phyloP scores from a whole-genome alignment of 2,888 invertebrate genomes.

The Drosophila fulvimacula region DNA sequence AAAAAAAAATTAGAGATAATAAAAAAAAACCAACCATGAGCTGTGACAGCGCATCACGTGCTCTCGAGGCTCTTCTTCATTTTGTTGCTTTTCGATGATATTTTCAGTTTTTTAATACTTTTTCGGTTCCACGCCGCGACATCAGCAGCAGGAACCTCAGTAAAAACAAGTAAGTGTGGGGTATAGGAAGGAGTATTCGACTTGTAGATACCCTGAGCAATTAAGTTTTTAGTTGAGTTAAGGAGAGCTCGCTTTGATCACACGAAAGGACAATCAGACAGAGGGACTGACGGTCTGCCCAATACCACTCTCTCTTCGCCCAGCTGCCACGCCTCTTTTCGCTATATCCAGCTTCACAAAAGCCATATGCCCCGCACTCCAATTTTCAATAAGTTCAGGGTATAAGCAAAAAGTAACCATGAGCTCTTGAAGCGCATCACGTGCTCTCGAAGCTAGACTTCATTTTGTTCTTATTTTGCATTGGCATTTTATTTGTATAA shows the following conservation, averaged over 20 bases:
- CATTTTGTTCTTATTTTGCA: constrained; percentile 27
- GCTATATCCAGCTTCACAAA: background rate
- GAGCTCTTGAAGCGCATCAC: constrained; percentile 53
- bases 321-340: background rate
- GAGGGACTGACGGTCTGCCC: background rate
- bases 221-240: background rate
- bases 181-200: background rate
- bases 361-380: background rate
- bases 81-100: constrained; percentile 22
- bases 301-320: too few relatives aligned
- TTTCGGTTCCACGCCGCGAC: constrained; percentile 31
- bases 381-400: background rate
- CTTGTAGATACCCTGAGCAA: background rate
- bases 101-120: background rate
- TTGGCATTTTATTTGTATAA: constrained; percentile 5
- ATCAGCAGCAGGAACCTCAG: constrained; percentile 38
- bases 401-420: constrained; percentile 28
- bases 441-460: constrained; percentile 60
- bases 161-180: background rate
- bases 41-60: constrained; percentile 64
- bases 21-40: constrained; percentile 40
- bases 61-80: constrained; percentile 51
- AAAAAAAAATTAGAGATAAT: constrained; percentile 22
- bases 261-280: too few relatives aligned
- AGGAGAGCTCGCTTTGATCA: too few relatives aligned